Evolutionary conservation across 2,113 vertebrate species (phyloP).

Genomic region (Onychostoma macrolepis): DNA sequence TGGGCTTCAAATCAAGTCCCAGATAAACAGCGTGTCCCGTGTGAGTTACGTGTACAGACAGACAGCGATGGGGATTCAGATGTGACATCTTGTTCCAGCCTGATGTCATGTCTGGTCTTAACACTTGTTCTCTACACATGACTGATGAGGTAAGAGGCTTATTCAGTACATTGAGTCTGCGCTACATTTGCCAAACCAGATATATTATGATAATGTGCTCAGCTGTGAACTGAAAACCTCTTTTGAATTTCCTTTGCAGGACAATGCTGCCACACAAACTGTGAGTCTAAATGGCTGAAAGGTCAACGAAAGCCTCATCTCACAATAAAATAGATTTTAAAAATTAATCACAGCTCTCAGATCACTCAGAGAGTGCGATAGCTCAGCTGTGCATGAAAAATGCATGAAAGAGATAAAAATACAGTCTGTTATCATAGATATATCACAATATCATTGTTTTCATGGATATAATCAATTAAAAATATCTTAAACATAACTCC

Average conservation of each 20-base stretch:
- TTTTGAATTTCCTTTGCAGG: background rate
- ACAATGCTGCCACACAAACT: background rate
- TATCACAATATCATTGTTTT: background rate
- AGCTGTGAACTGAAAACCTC: background rate
- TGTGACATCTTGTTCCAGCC: slow-evolving; percentile 19
- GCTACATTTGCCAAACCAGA: slow-evolving; percentile 22
- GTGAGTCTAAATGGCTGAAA: background rate
- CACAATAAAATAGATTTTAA: background rate
- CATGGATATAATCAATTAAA: background rate
- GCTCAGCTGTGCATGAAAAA: background rate
- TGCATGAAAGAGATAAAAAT: background rate
- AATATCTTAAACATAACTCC: background rate
- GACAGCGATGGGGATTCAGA: background rate
- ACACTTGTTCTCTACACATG: slow-evolving; percentile 17
- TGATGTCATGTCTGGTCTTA: slow-evolving; percentile 3
- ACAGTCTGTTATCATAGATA: background rate
- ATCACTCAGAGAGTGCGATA: background rate
- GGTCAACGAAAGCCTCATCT: background rate
- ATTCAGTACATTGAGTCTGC: slow-evolving; percentile 30
- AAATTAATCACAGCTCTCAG: background rate
- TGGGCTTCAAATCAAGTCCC: background rate
- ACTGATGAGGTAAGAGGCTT: slow-evolving; percentile 40
- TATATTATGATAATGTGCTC: slow-evolving; percentile 20
- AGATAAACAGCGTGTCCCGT: background rate
- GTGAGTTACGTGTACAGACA: background rate